Percentiles rank a stretch among this genome's conserved stretches.
Evolutionary conservation across 1,140 invertebrate species (phyloP).

Genomic region (Brachionus paranguensis): DNA sequence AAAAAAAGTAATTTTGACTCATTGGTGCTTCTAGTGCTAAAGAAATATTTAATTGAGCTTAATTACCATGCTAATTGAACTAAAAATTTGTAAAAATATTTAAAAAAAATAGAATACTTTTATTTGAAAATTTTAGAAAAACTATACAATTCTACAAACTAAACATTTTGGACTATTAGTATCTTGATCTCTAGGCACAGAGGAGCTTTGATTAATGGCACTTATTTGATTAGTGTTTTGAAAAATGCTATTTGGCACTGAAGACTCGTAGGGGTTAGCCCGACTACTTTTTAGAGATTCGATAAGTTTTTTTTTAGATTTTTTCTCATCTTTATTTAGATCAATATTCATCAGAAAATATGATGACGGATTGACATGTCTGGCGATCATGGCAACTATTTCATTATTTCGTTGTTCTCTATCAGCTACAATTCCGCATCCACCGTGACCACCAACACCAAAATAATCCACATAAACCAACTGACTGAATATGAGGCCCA

Average conservation of each 20-base stretch:
- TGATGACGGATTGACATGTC: conserved; percentile 32
- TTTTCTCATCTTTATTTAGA: neutral
- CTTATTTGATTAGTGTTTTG: neutral
- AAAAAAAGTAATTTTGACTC: too few species aligned
- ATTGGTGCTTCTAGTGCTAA: too few species aligned
- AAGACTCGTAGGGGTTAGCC: neutral
- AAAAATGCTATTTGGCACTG: neutral
- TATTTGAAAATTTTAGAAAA: neutral
- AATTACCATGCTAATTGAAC: too few species aligned
- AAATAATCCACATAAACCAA: conserved; percentile 54
- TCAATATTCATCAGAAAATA: conserved; percentile 39
- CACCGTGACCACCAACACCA: conserved; percentile 58
- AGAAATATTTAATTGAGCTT: too few species aligned
- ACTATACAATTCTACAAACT: neutral
- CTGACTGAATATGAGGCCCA: conserved; percentile 55
- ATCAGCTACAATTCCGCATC: conserved; percentile 55
- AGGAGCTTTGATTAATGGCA: neutral
- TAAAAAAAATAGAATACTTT: too few species aligned
- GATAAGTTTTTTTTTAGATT: neutral
- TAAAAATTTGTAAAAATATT: too few species aligned
- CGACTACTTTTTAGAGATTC: neutral
- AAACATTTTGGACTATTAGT: neutral
- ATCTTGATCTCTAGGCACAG: neutral
- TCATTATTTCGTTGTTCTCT: conserved; percentile 54
- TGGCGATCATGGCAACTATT: conserved; percentile 45